A percentile compares a stretch with the other conserved stretches of the same genome.
phyloP scores from a whole-genome alignment of 2,113 vertebrate genomes.

The Sitta europaea region DNA sequence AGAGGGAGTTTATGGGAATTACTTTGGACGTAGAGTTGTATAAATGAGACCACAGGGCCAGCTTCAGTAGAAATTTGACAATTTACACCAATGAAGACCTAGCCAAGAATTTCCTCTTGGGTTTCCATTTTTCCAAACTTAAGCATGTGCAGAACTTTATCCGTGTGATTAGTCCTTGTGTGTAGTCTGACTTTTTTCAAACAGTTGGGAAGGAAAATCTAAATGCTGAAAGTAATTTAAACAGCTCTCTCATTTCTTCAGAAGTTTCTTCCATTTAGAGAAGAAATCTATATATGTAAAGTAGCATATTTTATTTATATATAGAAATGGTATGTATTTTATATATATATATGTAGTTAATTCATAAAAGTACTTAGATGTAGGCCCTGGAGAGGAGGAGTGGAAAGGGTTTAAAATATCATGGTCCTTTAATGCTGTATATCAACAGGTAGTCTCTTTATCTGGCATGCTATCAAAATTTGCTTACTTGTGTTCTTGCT shows the following conservation, averaged over 20 bases:
- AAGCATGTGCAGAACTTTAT: background rate
- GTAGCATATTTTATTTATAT: background rate
- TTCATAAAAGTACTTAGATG: background rate
- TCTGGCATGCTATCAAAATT: background rate
- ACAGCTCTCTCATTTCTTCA: background rate
- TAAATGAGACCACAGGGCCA: conserved; percentile 45
- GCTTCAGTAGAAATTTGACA: conserved; percentile 24
- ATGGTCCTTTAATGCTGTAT: background rate
- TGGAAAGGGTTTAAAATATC: background rate
- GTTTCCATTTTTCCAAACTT: background rate
- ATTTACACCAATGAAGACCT: conserved; percentile 25
- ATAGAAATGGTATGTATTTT: background rate
- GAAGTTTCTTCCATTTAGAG: background rate
- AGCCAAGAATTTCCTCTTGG: conserved; percentile 42
- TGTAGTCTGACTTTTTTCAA: background rate
- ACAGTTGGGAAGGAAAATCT: background rate
- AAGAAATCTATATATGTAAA: background rate
- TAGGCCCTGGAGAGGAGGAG: background rate
- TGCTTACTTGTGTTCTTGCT: background rate
- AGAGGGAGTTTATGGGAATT: conserved; percentile 48
- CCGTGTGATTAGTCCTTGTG: background rate
- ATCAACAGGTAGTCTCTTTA: background rate
- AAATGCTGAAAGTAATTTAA: background rate
- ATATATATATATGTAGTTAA: background rate
- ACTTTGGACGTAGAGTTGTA: conserved; percentile 15